Conservation (phyloP, 2,113 vertebrate genomes). For the Chlorocebus sabaeus region DNA sequence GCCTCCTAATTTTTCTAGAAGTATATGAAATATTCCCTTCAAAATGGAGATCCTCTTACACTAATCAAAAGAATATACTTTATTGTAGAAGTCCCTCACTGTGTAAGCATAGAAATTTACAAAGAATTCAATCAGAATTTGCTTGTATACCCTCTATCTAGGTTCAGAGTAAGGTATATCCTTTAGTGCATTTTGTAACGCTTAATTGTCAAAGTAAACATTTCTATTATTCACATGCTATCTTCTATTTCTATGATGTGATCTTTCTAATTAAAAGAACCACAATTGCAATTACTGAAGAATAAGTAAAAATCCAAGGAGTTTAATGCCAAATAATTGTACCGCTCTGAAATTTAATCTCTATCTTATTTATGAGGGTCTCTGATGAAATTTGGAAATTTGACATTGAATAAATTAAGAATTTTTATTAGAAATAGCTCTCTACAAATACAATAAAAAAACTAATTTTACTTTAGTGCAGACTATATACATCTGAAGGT, state of each 20-base stretch:
- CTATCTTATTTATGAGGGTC: background rate
- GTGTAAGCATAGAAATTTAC: constrained; percentile 18
- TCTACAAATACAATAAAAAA: background rate
- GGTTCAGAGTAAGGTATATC: background rate
- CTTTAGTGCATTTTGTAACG: background rate
- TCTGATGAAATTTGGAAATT: background rate
- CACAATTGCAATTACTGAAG: background rate
- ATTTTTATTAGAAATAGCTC: background rate
- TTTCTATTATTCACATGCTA: background rate
- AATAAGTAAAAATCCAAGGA: constrained; percentile 8
- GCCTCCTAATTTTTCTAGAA: background rate
- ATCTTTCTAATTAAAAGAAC: constrained; percentile 26
- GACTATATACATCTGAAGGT: background rate
- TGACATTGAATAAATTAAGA: background rate
- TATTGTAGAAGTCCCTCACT: background rate
- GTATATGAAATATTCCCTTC: background rate
- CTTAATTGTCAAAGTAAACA: background rate
- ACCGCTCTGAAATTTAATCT: background rate
- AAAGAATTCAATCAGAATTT: background rate
- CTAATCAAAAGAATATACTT: background rate
- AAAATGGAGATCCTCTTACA: background rate
- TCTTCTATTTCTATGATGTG: background rate
- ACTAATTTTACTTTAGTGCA: background rate
- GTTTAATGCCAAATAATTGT: background rate
- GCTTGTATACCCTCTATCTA: background rate